Base-by-base conservation (phyloP, 2,113 vertebrate species). In the Xenopus tropicalis region DNA sequence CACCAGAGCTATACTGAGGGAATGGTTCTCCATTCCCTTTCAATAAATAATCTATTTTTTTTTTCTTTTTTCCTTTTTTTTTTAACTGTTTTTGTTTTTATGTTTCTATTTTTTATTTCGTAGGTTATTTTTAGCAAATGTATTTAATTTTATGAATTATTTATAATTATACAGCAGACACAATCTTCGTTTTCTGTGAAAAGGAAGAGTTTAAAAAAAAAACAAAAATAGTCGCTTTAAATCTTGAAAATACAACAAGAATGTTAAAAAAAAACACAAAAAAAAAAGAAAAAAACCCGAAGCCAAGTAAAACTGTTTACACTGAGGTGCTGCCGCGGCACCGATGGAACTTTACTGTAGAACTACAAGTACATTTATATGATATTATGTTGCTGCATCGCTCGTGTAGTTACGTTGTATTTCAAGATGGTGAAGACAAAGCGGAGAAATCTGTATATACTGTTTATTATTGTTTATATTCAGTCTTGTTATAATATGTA, bases 111-210 rank as follows among this genome's bases (percentile, higher is more conserved):
- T 88, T 89, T 97, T 94, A 95, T 93, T 95, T 98, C 96, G 95
- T 96, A 93, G 94, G 88, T 94, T 91, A 90, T 98, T 97, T 97
- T 96, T 98, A 98, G 96, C 98, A 95, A 98, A 98, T 96, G 95
- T 99, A 99, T 99, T 99, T 99, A 98, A 99, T 99, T 99, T 98
- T 98, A 93, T 92, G 85, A 91, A 96, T 98, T 97, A 96, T 96
- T 99, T 99, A 99, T 99, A 93, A 98, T 93, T 95, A 94, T 94
- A 92, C 88, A 86, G 88, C 87, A 94, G 95, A 94, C 95, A 95
- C 92, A 98, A 92, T 93, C 91, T 98, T 98, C 95, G 95, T 99
- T 99, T 99, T 99, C 97, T 98, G 96, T 98, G 96, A 99, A 99
- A 99, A 99, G 95, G 96, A 98, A 98, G 96, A 97, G 67, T 20